Base-by-base conservation (phyloP, 2,113 vertebrate genomes). In the Amblyopsis rosae region DNA sequence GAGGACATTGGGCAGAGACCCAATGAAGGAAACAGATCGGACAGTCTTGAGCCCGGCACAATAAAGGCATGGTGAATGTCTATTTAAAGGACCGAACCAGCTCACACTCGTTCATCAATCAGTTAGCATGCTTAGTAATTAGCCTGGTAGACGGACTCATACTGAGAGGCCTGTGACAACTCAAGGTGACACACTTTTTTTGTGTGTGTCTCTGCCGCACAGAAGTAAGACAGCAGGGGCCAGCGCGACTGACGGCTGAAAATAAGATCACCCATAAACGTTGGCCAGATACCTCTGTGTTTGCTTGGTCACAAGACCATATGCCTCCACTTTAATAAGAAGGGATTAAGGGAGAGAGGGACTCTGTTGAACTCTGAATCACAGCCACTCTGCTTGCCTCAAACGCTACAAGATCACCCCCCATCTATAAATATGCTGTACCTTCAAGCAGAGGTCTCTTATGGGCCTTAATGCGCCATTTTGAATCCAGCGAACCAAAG, bases 311-410 rank as follows among this genome's bases (percentile, higher is more conserved):
- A 88, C 83, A 65, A 77, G 83, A 80, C 91, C 91, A 92, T 92
- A 92, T 92, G 91, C 80, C 88, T 80, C 73, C 33, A 71, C 85
- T 92, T 93, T 93, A 93, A 93, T 93, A 93, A 91, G 89, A 86
- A 91, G 89, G 91, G 90, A 91, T 86, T 89, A 87, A 70, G 92
- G 92, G 91, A 93, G 65, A 78, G 55, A 82, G 87, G 85, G 85
- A 87, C 86, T 85, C 53, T 75, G 87, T 64, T 73, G 71, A 79
- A 87, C 70, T 74, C 92, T 92, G 87, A 92, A 92, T 92, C 90
- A 88, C 69, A 87, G 89, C 81, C 87, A 89, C 73, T 84, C 86
- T 72, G 72, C 26, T 59, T 58, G 74, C 79, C 75, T 85, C 86
- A 61, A 68, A 84, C 83, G 70, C 55, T 55, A 2, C 77, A 70